Evolutionary conservation across 23 tunicate genomes (phyloP).

Genomic region (Styela plicata): DNA sequence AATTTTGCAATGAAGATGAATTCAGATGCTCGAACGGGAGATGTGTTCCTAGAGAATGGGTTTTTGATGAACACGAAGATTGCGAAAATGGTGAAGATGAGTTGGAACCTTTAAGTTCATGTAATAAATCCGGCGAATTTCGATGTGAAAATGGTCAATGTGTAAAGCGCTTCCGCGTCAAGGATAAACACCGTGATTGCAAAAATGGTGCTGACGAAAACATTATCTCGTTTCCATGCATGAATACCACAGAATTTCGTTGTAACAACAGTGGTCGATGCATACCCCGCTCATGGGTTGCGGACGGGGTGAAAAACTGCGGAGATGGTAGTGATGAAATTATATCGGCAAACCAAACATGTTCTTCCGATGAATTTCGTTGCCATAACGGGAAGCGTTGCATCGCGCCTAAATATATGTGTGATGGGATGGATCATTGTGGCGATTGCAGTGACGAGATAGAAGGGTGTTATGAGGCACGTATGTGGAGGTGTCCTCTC

Average conservation of each 20-base stretch:
- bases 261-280: conserved; percentile 36
- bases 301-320: conserved; percentile 22
- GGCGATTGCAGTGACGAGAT: conserved; percentile 54
- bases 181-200: conserved; percentile 35
- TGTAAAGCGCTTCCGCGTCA: conserved; percentile 36
- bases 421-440: conserved; percentile 47
- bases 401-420: conserved; percentile 17
- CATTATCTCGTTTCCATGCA: not conserved
- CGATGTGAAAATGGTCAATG: conserved; percentile 34
- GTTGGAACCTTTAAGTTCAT: not conserved
- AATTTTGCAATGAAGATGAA: conserved; percentile 16
- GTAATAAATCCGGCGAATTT: conserved; percentile 34
- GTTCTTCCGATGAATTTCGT: conserved; percentile 1
- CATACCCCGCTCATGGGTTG: conserved; percentile 37
- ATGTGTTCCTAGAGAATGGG: conserved; percentile 61
- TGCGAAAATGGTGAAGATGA: conserved; percentile 33
- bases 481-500: conserved; percentile 43
- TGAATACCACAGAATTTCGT: conserved; percentile 13
- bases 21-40: conserved; percentile 23
- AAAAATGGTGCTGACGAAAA: conserved; percentile 26
- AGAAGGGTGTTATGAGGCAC: conserved; percentile 35
- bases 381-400: conserved; percentile 36
- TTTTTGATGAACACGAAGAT: conserved; percentile 26
- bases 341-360: not conserved
- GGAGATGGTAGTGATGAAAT: conserved; percentile 36